phyloP scores from a whole-genome alignment of 2,888 invertebrate species.

The Protophormia terraenovae region DNA sequence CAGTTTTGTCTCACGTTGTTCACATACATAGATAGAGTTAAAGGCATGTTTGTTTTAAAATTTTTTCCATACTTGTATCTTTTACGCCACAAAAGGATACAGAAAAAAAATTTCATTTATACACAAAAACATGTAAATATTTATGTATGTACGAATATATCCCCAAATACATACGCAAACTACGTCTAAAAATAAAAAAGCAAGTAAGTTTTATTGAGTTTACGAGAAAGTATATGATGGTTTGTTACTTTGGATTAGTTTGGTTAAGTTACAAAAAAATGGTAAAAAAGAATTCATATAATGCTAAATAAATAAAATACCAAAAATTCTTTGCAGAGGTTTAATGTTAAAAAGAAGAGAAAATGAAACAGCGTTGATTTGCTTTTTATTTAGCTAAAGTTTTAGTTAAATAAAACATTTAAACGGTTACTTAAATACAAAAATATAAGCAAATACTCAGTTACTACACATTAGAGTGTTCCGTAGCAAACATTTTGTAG shows the following conservation, averaged over 20 bases:
- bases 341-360: constrained; percentile 30
- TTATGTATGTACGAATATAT: neutral
- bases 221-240: neutral
- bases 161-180: neutral
- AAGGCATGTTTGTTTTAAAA: neutral
- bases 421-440: constrained; percentile 40
- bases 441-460: neutral
- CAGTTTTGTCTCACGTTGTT: neutral
- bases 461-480: neutral
- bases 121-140: neutral
- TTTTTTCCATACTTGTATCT: neutral
- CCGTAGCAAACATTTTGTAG: too few relatives aligned
- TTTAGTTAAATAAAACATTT: constrained; percentile 33
- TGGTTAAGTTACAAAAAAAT: neutral
- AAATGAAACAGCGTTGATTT: neutral
- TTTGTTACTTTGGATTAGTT: constrained; percentile 23
- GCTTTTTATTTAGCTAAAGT: neutral
- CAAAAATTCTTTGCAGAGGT: constrained; percentile 54
- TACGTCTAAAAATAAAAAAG: neutral
- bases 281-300: constrained; percentile 5
- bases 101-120: neutral
- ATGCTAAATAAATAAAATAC: constrained; percentile 50
- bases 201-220: neutral
- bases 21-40: neutral
- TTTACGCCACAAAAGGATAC: neutral